Percentiles rank a stretch among this genome's conserved stretches.
phyloP scores from a whole-genome alignment of 2,797 vertebrate genomes.

The Hoplostethus atlanticus region DNA sequence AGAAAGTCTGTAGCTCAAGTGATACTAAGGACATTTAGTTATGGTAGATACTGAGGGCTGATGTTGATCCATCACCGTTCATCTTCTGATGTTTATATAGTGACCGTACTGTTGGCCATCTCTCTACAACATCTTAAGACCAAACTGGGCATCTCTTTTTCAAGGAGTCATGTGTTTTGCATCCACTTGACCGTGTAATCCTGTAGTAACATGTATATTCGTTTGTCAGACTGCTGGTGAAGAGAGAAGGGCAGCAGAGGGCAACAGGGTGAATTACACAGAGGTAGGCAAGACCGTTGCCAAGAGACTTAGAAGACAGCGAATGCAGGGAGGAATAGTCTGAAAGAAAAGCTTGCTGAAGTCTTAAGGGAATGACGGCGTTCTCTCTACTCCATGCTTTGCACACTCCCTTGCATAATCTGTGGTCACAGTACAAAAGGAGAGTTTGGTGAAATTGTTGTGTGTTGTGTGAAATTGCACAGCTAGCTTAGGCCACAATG shows the following conservation, averaged over 20 bases:
- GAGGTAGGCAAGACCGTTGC: conserved; percentile 17
- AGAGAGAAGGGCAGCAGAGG: neutral
- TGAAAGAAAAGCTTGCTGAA: neutral
- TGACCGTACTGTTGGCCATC: neutral
- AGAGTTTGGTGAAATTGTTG: neutral
- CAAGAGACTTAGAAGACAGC: conserved; percentile 30
- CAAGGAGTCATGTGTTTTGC: neutral
- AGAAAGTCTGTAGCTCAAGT: too few species aligned
- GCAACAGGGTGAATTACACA: conserved; percentile 26
- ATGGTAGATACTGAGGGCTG: neutral
- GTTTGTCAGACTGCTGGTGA: conserved; percentile 21
- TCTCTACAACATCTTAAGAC: neutral
- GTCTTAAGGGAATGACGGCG: neutral
- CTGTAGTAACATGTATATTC: conserved; percentile 1
- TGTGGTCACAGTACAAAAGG: conserved; percentile 15
- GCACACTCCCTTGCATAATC: neutral
- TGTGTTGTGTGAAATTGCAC: conserved; percentile 34
- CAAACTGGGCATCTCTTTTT: neutral
- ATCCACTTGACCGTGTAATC: conserved; percentile 9
- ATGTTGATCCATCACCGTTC: neutral
- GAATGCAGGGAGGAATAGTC: conserved; percentile 8
- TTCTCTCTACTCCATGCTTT: neutral
- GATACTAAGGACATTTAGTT: too few species aligned
- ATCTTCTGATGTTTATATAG: neutral
- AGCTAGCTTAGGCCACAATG: conserved; percentile 24